phyloP scores from a whole-genome alignment of 2,113 vertebrate genomes.

The Dendropsophus ebraccatus region DNA sequence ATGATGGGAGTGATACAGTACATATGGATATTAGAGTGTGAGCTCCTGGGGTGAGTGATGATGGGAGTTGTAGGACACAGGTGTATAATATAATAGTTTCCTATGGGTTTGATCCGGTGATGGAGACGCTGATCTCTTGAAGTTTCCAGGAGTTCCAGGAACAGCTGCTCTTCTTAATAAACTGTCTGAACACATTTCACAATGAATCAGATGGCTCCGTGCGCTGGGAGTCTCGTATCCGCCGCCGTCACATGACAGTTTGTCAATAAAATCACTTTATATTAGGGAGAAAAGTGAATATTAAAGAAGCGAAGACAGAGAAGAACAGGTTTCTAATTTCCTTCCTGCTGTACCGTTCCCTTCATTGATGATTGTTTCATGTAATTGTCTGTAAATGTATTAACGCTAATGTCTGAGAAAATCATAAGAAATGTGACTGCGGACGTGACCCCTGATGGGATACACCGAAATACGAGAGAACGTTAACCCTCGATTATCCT shows the following conservation, averaged over 20 bases:
- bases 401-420: conserved; percentile 8
- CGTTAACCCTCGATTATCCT: too few relatives aligned
- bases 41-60: too few relatives aligned
- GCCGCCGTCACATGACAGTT: background rate
- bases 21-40: too few relatives aligned
- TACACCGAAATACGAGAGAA: background rate
- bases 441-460: background rate
- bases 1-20: too few relatives aligned
- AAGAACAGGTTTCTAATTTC: conserved; percentile 67
- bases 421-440: background rate
- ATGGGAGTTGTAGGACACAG: too few relatives aligned
- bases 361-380: conserved; percentile 63
- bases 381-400: conserved; percentile 59
- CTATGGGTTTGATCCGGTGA: too few relatives aligned
- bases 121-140: background rate
- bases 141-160: background rate
- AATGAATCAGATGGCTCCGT: background rate
- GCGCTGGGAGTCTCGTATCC: too few relatives aligned
- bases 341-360: conserved; percentile 59
- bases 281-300: conserved; percentile 58
- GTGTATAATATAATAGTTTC: too few relatives aligned
- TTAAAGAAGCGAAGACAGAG: conserved; percentile 61
- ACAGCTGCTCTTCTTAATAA: background rate
- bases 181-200: conserved; percentile 1
- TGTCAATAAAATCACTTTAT: conserved; percentile 57